Evolutionary conservation across 2,888 invertebrate genomes (phyloP).

Genomic region (Cryptocephalus primarius): DNA sequence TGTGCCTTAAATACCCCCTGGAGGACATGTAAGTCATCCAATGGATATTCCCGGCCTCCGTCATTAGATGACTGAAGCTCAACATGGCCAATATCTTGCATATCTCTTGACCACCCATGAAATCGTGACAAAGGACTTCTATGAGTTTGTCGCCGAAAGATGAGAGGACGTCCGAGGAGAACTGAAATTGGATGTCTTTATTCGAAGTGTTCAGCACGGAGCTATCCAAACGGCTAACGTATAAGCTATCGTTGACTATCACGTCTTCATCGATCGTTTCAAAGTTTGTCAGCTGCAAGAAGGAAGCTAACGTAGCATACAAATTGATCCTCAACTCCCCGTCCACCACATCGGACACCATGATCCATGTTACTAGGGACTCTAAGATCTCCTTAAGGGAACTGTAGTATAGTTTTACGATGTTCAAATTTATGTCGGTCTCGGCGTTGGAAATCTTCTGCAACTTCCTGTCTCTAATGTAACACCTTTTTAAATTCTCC

Average conservation of each 20-base stretch:
- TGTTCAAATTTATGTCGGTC: conserved; percentile 19
- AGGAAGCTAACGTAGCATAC: conserved; percentile 74
- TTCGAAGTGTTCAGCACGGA: conserved; percentile 26
- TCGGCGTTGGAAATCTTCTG: conserved; percentile 18
- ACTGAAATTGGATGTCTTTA: conserved; percentile 29
- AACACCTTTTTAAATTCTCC: conserved; percentile 64
- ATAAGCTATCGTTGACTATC: conserved; percentile 38
- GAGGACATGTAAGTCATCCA: conserved; percentile 52
- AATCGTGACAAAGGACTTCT: conserved; percentile 74
- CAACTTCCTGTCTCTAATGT: conserved; percentile 42
- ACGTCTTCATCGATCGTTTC: conserved; percentile 14
- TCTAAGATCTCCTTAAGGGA: conserved; percentile 61
- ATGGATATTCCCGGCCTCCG: conserved; percentile 57
- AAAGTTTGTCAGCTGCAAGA: conserved; percentile 61
- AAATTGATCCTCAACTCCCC: conserved; percentile 79
- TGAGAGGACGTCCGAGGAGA: conserved; percentile 50
- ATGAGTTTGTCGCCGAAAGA: conserved; percentile 73
- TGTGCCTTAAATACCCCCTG: conserved; percentile 66
- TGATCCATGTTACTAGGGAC: conserved; percentile 73
- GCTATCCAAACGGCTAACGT: conserved; percentile 56
- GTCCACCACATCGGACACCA: conserved; percentile 66
- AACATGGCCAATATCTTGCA: conserved; percentile 82
- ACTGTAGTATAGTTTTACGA: conserved; percentile 50
- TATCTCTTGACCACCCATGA: conserved; percentile 79
- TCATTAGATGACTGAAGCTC: conserved; percentile 67